These are phyloP conservation scores for Hylaeus anthracinus DNA, from an alignment of 1,140 invertebrate species.

Conservation along the genomic window DNA sequence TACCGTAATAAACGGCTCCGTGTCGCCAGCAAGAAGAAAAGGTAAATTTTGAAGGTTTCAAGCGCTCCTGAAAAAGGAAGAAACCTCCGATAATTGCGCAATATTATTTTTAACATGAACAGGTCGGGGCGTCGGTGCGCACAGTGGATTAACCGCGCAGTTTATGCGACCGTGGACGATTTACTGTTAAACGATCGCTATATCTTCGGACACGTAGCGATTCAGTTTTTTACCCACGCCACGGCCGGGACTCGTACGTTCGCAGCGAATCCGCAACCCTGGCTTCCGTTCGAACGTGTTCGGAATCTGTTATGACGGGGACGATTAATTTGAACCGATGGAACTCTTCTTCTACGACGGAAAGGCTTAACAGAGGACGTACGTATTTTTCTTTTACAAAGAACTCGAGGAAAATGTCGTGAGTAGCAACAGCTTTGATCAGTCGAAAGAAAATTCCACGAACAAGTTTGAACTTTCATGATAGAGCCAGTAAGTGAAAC, in stretches of 20 bases:
- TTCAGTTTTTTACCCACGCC: not conserved
- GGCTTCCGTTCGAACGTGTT: slow-evolving; percentile 13
- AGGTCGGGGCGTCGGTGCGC: not conserved
- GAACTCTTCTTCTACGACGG: not conserved
- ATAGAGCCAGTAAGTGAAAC: too few species aligned
- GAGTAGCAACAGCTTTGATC: too few species aligned
- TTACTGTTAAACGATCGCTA: slow-evolving; percentile 24
- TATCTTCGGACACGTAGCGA: slow-evolving; percentile 8
- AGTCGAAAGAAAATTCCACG: too few species aligned
- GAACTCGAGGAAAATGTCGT: too few species aligned
- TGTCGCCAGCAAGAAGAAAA: slow-evolving; percentile 13
- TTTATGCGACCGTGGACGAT: slow-evolving; percentile 7
- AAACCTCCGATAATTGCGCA: slow-evolving; percentile 24
- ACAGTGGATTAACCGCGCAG: slow-evolving; percentile 8
- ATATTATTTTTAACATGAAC: slow-evolving; percentile 27
- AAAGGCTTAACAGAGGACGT: too few species aligned
- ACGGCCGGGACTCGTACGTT: too few species aligned
- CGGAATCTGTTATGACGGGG: slow-evolving; percentile 5
- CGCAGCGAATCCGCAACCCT: not conserved
- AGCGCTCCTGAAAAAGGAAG: not conserved
- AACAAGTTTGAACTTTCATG: too few species aligned
- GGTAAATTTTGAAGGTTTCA: not conserved
- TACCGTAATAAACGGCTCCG: slow-evolving; percentile 32
- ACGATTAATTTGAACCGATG: slow-evolving; percentile 13
- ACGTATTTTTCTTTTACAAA: too few species aligned